Evolutionary conservation across 2,797 vertebrate species (phyloP).

Genomic region (Anguilla obscura): DNA sequence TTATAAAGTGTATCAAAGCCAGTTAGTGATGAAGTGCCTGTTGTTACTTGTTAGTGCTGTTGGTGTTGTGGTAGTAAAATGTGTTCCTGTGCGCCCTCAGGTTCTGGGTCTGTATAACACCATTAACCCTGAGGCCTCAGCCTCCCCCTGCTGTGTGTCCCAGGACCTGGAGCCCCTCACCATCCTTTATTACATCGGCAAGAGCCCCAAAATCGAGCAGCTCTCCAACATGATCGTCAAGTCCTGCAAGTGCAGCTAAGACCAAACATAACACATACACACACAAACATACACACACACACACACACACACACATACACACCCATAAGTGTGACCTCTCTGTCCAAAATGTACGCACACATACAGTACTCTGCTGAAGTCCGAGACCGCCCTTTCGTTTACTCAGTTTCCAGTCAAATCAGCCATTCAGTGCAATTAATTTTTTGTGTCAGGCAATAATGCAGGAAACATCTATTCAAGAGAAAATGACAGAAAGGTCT

Average conservation of each 20-base stretch:
- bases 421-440: no score
- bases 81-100: constrained; percentile 61
- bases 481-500: no score
- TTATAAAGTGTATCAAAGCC: background rate
- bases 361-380: no score
- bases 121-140: constrained; percentile 94
- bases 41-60: background rate
- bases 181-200: constrained; percentile 95
- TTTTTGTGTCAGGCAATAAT: no score
- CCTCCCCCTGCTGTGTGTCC: constrained; percentile 92
- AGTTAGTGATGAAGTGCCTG: background rate
- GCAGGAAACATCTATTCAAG: no score
- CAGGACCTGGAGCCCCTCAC: constrained; percentile 95
- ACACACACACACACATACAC: background rate
- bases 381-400: no score
- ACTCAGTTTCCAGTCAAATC: no score
- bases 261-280: constrained; percentile 32
- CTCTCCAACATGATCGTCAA: constrained; percentile 98
- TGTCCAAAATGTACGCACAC: no score
- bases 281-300: background rate
- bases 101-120: constrained; percentile 92
- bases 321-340: background rate
- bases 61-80: constrained; percentile 33
- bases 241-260: constrained; percentile 97
- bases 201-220: constrained; percentile 94